Evolutionary conservation across 2,113 vertebrate genomes (phyloP).

Genomic region (Corvus hawaiiensis): DNA sequence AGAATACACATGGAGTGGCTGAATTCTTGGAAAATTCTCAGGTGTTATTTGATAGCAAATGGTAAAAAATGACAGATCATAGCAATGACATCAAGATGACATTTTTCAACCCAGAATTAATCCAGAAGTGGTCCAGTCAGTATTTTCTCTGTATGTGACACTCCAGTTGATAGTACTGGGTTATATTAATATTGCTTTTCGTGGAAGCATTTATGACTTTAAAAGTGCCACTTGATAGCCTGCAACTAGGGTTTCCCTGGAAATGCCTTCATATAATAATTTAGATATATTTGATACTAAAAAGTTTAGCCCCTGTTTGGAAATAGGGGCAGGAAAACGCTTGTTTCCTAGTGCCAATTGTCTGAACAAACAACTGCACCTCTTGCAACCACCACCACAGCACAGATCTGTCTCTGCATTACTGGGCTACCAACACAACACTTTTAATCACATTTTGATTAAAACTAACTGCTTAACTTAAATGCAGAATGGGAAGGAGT

Average conservation of each 20-base stretch:
- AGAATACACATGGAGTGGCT: neutral
- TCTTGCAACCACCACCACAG: neutral
- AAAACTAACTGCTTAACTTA: neutral
- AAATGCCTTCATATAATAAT: neutral
- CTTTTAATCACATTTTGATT: neutral
- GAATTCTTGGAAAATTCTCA: neutral
- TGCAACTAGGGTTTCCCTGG: neutral
- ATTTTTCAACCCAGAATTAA: constrained; percentile 14
- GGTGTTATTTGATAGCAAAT: neutral
- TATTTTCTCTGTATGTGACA: constrained; percentile 7
- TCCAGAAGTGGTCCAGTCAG: neutral
- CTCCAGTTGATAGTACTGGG: neutral
- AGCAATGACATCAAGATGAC: neutral
- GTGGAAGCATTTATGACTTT: neutral
- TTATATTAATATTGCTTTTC: constrained; percentile 16
- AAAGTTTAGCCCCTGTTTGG: neutral
- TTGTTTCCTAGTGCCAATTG: neutral
- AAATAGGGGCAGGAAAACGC: neutral
- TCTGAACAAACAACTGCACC: neutral
- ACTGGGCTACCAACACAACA: neutral
- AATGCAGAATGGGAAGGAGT: neutral
- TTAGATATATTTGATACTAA: neutral
- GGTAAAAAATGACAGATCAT: neutral
- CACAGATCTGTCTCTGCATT: neutral
- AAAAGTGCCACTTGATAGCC: neutral